phyloP scores from a whole-genome alignment of 2,113 vertebrate species.

The Thamnaconus septentrionalis region DNA sequence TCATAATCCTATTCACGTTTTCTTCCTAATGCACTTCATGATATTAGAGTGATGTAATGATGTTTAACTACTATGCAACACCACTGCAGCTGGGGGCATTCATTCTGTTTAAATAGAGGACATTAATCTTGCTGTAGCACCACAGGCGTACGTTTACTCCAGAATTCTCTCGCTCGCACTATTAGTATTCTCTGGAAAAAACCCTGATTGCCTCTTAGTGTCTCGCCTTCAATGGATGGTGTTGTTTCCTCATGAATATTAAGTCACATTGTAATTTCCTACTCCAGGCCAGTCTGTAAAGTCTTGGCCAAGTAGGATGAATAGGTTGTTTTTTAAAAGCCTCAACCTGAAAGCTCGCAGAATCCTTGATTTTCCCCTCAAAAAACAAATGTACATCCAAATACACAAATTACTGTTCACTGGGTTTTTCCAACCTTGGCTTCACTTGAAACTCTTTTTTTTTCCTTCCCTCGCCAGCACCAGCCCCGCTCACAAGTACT shows the following conservation, averaged over 20 bases:
- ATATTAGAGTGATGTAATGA: slow-evolving; percentile 24
- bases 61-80: slow-evolving; percentile 5
- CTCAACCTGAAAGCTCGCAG: background rate
- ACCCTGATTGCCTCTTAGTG: slow-evolving; percentile 10
- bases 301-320: background rate
- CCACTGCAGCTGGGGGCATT: slow-evolving; percentile 8
- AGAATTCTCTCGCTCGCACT: slow-evolving; percentile 8
- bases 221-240: slow-evolving; percentile 14
- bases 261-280: slow-evolving; percentile 3
- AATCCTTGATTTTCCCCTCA: too few relatives aligned
- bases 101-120: slow-evolving; percentile 32
- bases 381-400: too few relatives aligned
- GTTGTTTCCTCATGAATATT: slow-evolving; percentile 14
- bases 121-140: slow-evolving; percentile 39
- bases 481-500: slow-evolving; percentile 97
- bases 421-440: background rate
- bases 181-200: slow-evolving; percentile 10
- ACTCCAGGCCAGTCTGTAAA: slow-evolving; percentile 2
- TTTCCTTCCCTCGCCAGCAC: slow-evolving; percentile 75
- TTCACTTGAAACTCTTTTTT: slow-evolving; percentile 26
- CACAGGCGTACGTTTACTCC: slow-evolving; percentile 5
- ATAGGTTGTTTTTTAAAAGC: background rate
- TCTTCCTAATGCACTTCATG: background rate
- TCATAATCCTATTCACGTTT: background rate
- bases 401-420: background rate